Evolutionary conservation across 2,797 vertebrate genomes (phyloP), one percentile per base, ranked within the genome.

Genomic region (Anguilla obscura): DNA sequence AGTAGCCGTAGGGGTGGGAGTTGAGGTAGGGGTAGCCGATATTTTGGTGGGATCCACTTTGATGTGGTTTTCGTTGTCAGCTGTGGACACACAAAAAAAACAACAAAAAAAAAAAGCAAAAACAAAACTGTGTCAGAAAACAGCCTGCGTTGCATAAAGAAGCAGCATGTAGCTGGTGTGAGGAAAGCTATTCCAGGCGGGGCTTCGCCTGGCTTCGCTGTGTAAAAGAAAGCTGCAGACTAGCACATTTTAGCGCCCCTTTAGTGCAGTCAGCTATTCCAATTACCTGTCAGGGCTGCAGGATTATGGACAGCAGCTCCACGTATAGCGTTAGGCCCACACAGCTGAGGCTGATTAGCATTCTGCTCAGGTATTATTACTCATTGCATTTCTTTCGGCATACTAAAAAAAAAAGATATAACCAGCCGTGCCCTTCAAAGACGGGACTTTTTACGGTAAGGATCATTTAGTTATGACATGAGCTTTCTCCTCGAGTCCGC

Each of bases 11-110:
- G 45, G 79, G 79, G 79, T 89, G 94, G 92, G 85, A 93, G 97
- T 91, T 98, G 94, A 91, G 90, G 96, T 95, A 4, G 97, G 93
- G 0, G 96, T 93, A 30, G 96, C 96, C 82, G 97, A 96, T 7
- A 97, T 95, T 90, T 98, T 97, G 87, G 97, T 95, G 92, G 98
- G 96, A 93, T 96, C 97, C 90, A 96, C 97, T 93, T 97, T 95
- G 76, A 97, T 96, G 93, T 97, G 98, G 95, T 98, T 99, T 93
- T 99, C 98, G 33, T 97, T 99, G 95, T 99, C 98, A 60, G 98
- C 98, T 99, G 93, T 0, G 50, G 92, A 89, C 83, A 94, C 82
- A 84, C 56, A 36, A 1, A 33, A 16, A 52, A 84, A 85, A 33
- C 36, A 36, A 36, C 36, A 3, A 52, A 84, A 85, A 33, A 36